Evolutionary conservation across 2,797 vertebrate species (phyloP).

Genomic region (Cossypha polioptera): DNA sequence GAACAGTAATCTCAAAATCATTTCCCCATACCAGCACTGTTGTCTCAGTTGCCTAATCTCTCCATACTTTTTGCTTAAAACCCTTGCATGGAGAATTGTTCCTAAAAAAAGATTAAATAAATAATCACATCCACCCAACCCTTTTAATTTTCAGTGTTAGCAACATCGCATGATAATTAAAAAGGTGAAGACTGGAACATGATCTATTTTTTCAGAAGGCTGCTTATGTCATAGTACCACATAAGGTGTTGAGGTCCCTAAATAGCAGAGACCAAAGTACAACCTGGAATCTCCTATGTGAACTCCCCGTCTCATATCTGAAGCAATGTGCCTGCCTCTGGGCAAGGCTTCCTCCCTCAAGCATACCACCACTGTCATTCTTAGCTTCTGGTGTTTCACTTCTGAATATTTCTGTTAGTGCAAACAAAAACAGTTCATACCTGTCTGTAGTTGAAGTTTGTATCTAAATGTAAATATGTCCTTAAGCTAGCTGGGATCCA

Average conservation of each 20-base stretch:
- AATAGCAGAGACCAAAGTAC: background rate
- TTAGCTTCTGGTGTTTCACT: background rate
- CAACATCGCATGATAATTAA: background rate
- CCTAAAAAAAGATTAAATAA: background rate
- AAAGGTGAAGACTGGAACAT: background rate
- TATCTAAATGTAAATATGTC: conserved; percentile 37
- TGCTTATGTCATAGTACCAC: background rate
- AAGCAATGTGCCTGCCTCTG: background rate
- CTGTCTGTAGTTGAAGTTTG: background rate
- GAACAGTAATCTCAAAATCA: background rate
- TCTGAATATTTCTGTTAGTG: background rate
- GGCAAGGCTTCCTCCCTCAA: background rate
- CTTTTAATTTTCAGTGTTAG: background rate
- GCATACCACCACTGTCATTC: background rate
- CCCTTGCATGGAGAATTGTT: background rate
- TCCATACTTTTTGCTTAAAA: background rate
- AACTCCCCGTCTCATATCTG: background rate
- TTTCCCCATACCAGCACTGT: background rate
- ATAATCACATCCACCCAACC: background rate
- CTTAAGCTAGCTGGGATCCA: background rate
- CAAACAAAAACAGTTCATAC: background rate
- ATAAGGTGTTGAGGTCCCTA: background rate
- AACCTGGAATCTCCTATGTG: background rate
- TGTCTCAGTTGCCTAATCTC: background rate
- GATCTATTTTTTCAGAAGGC: background rate